phyloP scores from a whole-genome alignment of 2,888 invertebrate species.

The Silvanus unidentatus region DNA sequence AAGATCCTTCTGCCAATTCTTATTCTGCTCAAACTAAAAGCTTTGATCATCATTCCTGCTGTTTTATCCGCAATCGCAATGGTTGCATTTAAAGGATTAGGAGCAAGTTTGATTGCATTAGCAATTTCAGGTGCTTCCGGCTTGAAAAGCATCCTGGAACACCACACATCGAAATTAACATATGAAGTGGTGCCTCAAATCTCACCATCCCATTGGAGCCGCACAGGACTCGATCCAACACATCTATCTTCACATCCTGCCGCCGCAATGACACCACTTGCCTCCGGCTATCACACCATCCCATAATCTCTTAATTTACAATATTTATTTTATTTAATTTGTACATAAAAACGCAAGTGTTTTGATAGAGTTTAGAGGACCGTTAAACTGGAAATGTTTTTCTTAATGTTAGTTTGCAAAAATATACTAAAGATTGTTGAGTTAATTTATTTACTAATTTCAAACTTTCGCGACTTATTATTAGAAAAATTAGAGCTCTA shows the following conservation, averaged over 20 bases:
- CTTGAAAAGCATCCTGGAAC: conserved; percentile 38
- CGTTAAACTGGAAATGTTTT: too few species aligned
- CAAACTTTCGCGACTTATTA: too few species aligned
- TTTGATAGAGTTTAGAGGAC: too few species aligned
- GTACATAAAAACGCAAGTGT: too few species aligned
- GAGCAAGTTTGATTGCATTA: conserved; percentile 56
- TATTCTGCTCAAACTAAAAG: conserved; percentile 57
- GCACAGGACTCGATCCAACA: conserved; percentile 19
- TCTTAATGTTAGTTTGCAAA: too few species aligned
- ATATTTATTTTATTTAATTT: conserved; percentile 3
- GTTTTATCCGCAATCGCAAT: conserved; percentile 56
- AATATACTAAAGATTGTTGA: conserved; percentile 4
- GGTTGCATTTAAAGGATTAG: conserved; percentile 60
- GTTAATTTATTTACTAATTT: conserved; percentile 2
- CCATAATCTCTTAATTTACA: conserved; percentile 11
- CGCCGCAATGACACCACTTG: too few species aligned
- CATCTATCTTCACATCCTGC: conserved; percentile 2
- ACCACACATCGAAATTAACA: conserved; percentile 32
- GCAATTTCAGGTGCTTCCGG: conserved; percentile 51
- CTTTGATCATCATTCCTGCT: conserved; percentile 55
- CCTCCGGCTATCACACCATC: conserved; percentile 31
- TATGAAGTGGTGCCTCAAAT: conserved; percentile 41
- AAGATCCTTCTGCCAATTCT: conserved; percentile 58
- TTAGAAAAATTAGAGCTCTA: too few species aligned
- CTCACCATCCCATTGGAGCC: conserved; percentile 36